Evolutionary conservation across 2,888 invertebrate species (phyloP).

Genomic region (Rhagium mordax): DNA sequence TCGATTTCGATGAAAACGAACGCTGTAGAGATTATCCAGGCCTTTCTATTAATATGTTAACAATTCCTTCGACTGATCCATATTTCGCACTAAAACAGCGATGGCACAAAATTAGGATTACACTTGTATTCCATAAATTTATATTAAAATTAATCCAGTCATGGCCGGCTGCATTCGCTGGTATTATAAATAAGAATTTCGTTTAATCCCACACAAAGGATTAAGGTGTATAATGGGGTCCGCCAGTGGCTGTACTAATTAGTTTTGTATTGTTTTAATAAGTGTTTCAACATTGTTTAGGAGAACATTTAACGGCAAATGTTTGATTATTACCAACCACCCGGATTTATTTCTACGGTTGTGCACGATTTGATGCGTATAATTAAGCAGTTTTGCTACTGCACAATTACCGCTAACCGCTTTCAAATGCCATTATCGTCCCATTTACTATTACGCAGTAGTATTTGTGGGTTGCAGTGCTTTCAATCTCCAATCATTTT

Average conservation of each 20-base stretch:
- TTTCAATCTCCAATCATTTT: background rate
- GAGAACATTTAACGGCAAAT: constrained; percentile 10
- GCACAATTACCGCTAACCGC: constrained; percentile 44
- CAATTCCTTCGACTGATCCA: constrained; percentile 37
- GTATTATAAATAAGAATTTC: constrained; percentile 60
- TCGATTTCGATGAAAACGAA: constrained; percentile 53
- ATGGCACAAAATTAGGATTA: constrained; percentile 59
- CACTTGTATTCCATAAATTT: constrained; percentile 60
- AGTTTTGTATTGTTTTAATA: constrained; percentile 54
- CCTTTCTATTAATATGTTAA: constrained; percentile 38
- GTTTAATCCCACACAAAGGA: constrained; percentile 57
- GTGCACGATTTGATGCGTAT: constrained; percentile 47
- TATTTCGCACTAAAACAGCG: constrained; percentile 24
- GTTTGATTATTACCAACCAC: constrained; percentile 28
- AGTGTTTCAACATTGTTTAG: constrained; percentile 39
- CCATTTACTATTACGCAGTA: constrained; percentile 6
- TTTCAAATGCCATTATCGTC: constrained; percentile 19
- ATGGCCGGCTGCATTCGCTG: constrained; percentile 39
- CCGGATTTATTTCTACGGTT: constrained; percentile 27
- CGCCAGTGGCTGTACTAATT: constrained; percentile 51
- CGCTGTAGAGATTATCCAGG: constrained; percentile 41
- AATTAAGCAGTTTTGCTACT: constrained; percentile 49
- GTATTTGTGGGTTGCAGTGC: no score
- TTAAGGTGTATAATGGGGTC: constrained; percentile 59
- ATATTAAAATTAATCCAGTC: constrained; percentile 60